A percentile compares a stretch with the other conserved stretches of the same genome.
Evolutionary conservation across 2,113 vertebrate species (phyloP).

Genomic region (Fulmarus glacialis): DNA sequence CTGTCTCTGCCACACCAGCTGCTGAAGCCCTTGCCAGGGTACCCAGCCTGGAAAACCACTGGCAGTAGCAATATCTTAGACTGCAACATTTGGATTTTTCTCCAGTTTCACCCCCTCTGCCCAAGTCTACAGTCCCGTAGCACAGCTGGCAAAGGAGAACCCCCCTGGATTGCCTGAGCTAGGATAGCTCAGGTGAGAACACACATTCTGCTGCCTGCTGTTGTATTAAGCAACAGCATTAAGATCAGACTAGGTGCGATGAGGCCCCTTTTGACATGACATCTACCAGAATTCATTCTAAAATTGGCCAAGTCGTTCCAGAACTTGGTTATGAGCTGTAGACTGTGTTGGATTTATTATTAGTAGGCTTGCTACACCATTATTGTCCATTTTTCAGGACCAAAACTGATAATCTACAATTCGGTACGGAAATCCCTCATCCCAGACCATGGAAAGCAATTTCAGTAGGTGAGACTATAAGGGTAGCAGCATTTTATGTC

Average conservation of each 20-base stretch:
- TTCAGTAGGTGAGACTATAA: neutral
- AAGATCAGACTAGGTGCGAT: neutral
- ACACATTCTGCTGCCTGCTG: neutral
- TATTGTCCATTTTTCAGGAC: neutral
- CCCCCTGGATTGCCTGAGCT: neutral
- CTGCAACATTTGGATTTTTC: neutral
- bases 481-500: neutral
- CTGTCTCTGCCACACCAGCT: neutral
- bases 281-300: neutral
- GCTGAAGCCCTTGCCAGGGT: neutral
- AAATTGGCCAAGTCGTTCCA: neutral
- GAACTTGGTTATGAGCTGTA: neutral
- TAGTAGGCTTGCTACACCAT: neutral
- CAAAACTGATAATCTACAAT: neutral
- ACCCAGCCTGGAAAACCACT: neutral
- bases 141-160: neutral
- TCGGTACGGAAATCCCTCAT: neutral
- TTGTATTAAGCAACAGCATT: neutral
- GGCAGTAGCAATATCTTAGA: neutral
- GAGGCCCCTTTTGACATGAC: neutral
- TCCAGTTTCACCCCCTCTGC: neutral
- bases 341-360: neutral
- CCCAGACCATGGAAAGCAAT: neutral
- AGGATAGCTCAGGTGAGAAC: neutral
- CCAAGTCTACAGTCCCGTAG: neutral